Conservation (phyloP, 2,888 invertebrate species). For the Halictus quadricinctus region DNA sequence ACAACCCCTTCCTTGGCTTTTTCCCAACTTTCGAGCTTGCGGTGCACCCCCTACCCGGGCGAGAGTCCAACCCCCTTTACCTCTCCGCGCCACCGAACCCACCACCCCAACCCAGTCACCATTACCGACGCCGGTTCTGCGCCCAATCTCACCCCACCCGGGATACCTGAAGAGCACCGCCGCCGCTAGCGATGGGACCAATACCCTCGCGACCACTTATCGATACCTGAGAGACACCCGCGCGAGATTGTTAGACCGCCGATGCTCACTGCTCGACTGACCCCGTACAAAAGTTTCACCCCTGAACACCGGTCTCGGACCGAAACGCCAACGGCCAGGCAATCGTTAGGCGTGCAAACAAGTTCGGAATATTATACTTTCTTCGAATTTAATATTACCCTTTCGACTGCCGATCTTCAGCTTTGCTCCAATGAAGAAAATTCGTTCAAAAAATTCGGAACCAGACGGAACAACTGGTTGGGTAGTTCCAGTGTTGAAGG, state of each 20-base stretch:
- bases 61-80: neutral
- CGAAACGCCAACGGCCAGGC: neutral
- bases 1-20: slow-evolving; percentile 76
- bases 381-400: too few species aligned
- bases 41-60: slow-evolving; percentile 51
- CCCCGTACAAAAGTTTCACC: neutral
- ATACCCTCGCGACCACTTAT: slow-evolving; percentile 48
- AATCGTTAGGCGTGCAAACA: neutral
- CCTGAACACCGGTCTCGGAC: neutral
- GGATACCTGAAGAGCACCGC: slow-evolving; percentile 45
- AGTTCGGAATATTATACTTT: too few species aligned
- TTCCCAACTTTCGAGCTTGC: slow-evolving; percentile 75
- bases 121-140: slow-evolving; percentile 58
- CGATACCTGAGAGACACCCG: slow-evolving; percentile 21
- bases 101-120: slow-evolving; percentile 54
- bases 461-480: too few species aligned
- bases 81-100: slow-evolving; percentile 24
- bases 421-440: too few species aligned
- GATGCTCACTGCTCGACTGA: neutral
- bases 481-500: neutral
- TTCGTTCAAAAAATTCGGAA: too few species aligned
- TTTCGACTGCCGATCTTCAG: too few species aligned
- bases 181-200: slow-evolving; percentile 50
- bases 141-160: slow-evolving; percentile 46
- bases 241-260: slow-evolving; percentile 28